A percentile compares a stretch with the other conserved stretches of the same genome.
phyloP scores from a whole-genome alignment of 1,140 invertebrate genomes.

The Cydia strobilella region DNA sequence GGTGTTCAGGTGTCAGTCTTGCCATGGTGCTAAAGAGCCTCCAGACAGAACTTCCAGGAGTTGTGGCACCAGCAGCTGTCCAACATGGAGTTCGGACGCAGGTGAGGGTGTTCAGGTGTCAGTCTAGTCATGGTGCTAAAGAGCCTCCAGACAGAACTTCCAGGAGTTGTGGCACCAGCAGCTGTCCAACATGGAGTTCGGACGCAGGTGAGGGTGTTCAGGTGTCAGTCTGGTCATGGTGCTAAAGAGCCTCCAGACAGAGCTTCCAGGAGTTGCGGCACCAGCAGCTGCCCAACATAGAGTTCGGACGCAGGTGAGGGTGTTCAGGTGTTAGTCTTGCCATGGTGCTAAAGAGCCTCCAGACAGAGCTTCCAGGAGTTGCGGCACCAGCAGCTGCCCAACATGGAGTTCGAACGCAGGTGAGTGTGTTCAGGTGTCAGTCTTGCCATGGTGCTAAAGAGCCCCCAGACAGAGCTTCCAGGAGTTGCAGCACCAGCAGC shows the following conservation, averaged over 20 bases:
- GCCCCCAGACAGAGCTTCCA: slow-evolving; percentile 82
- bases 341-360: no score
- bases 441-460: slow-evolving; percentile 81
- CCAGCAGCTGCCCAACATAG: slow-evolving; percentile 74
- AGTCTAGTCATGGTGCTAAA: no score
- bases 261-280: slow-evolving; percentile 95
- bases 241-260: slow-evolving; percentile 92
- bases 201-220: slow-evolving; percentile 81
- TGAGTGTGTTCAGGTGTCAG: slow-evolving; percentile 49
- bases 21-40: slow-evolving; percentile 74
- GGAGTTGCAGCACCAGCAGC: slow-evolving; percentile 93
- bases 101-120: slow-evolving; percentile 68
- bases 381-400: slow-evolving; percentile 89
- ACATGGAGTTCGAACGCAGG: slow-evolving; percentile 98
- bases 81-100: slow-evolving; percentile 83
- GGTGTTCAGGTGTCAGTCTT: slow-evolving; percentile 64
- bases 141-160: no score
- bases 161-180: no score
- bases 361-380: no score
- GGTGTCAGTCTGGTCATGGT: slow-evolving; percentile 91
- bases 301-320: no score
- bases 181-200: slow-evolving; percentile 86
- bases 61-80: slow-evolving; percentile 89
- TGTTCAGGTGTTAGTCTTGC: no score
- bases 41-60: slow-evolving; percentile 86